Conservation (phyloP, 2,797 vertebrate species). For the Periparus ater region DNA sequence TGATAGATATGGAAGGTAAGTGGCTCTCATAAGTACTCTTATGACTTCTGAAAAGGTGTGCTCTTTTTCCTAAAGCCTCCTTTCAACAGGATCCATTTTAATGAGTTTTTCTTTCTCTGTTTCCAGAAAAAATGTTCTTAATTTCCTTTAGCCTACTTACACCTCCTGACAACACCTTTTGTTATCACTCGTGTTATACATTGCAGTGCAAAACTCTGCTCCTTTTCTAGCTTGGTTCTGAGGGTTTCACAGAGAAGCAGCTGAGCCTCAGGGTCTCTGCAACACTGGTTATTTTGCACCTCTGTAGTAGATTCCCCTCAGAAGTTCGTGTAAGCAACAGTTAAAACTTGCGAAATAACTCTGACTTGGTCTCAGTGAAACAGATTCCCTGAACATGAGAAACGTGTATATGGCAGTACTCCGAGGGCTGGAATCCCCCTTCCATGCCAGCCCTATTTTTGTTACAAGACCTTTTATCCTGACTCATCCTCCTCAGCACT, state of each 20-base stretch:
- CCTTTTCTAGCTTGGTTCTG: background rate
- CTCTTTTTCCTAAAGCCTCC: background rate
- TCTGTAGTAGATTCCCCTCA: background rate
- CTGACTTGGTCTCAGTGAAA: background rate
- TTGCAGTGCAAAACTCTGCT: background rate
- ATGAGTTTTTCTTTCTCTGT: background rate
- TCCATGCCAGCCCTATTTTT: slow-evolving; percentile 36
- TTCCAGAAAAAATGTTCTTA: background rate
- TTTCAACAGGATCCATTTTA: background rate
- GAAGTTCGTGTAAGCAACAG: background rate
- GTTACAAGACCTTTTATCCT: background rate
- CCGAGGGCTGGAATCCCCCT: background rate
- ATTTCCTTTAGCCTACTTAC: background rate
- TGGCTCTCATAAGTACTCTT: background rate
- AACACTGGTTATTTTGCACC: background rate
- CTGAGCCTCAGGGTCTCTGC: background rate
- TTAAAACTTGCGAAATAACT: background rate
- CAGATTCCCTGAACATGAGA: background rate
- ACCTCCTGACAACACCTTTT: background rate
- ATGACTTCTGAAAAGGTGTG: background rate
- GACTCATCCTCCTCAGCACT: background rate
- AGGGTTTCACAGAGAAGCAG: background rate
- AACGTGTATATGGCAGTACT: background rate
- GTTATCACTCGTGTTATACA: background rate
- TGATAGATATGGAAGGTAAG: background rate